A percentile compares a stretch with the other conserved stretches of the same genome.
phyloP scores from a whole-genome alignment of 2,113 vertebrate species.

The Phyllopteryx taeniolatus region DNA sequence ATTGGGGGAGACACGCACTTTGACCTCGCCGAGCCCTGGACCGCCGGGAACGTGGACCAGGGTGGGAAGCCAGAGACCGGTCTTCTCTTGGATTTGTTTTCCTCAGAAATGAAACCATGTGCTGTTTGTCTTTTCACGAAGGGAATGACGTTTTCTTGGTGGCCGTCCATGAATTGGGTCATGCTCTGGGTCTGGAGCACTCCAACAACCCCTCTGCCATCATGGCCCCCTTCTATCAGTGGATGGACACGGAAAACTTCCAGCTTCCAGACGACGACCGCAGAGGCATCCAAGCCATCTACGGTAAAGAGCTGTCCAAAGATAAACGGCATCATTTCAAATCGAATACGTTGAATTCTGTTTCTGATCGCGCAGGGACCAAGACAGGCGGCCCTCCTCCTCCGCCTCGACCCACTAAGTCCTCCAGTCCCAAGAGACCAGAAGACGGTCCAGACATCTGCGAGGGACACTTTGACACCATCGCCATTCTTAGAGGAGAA shows the following conservation, averaged over 20 bases:
- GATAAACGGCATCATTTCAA: neutral
- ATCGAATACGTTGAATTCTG: neutral
- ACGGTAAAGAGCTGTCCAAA: slow-evolving; percentile 62
- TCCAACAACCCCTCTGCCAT: slow-evolving; percentile 85
- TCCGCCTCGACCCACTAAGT: slow-evolving; percentile 60
- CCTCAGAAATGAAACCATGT: neutral
- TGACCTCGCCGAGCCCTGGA: slow-evolving; percentile 88
- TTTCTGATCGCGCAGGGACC: slow-evolving; percentile 45
- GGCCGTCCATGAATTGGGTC: slow-evolving; percentile 86
- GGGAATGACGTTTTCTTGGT: slow-evolving; percentile 90
- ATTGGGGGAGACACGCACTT: slow-evolving; percentile 93
- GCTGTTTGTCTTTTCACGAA: slow-evolving; percentile 34
- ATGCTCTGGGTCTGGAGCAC: slow-evolving; percentile 88
- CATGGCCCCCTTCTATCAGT: slow-evolving; percentile 93
- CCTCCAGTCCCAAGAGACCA: slow-evolving; percentile 63
- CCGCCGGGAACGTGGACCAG: slow-evolving; percentile 77
- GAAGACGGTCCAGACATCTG: slow-evolving; percentile 80
- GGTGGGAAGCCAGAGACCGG: slow-evolving; percentile 72
- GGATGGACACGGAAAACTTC: slow-evolving; percentile 89
- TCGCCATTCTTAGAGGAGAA: slow-evolving; percentile 85
- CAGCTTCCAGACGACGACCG: slow-evolving; percentile 85
- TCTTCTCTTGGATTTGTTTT: neutral
- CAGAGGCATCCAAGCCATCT: slow-evolving; percentile 85
- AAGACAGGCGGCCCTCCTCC: slow-evolving; percentile 63
- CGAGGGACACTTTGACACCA: slow-evolving; percentile 86